phyloP scores from a whole-genome alignment of 2,888 invertebrate genomes.

The Microchrysa polita region DNA sequence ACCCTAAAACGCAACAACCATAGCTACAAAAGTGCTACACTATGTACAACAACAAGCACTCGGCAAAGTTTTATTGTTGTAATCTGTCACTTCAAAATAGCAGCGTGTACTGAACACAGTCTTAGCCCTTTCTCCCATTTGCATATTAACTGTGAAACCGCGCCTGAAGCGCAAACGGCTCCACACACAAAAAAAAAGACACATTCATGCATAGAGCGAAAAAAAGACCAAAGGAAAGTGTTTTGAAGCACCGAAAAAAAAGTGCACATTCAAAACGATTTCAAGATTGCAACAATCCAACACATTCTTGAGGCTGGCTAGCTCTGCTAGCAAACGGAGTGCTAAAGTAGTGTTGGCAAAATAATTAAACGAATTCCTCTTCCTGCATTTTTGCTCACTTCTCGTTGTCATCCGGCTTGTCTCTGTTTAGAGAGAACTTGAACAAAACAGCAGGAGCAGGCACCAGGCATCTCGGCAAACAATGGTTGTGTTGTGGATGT shows the following conservation, averaged over 20 bases:
- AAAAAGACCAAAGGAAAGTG: neutral
- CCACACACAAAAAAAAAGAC: too few relatives aligned
- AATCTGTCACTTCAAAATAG: neutral
- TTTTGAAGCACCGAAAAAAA: slow-evolving; percentile 26
- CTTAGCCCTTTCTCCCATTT: slow-evolving; percentile 15
- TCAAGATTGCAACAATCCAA: slow-evolving; percentile 34
- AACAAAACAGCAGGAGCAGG: neutral
- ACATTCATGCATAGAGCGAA: too few relatives aligned
- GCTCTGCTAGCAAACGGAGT: slow-evolving; percentile 11
- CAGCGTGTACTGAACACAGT: too few relatives aligned
- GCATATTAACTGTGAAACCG: slow-evolving; percentile 21
- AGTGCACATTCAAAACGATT: slow-evolving; percentile 21
- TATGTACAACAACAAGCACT: neutral
- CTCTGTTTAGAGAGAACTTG: slow-evolving; percentile 23
- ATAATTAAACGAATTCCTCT: slow-evolving; percentile 33
- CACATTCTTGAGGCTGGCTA: slow-evolving; percentile 12
- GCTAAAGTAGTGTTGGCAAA: slow-evolving; percentile 26
- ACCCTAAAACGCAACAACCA: neutral
- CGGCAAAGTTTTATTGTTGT: neutral
- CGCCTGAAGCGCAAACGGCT: neutral
- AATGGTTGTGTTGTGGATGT: slow-evolving; percentile 1
- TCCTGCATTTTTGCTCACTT: slow-evolving; percentile 16
- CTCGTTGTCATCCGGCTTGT: slow-evolving; percentile 1
- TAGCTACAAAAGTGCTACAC: too few relatives aligned
- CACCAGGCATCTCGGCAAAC: neutral